Evolutionary conservation across 1,140 invertebrate genomes (phyloP), one percentile per base, ranked within the genome.

Genomic region (Drosophila elegans): DNA sequence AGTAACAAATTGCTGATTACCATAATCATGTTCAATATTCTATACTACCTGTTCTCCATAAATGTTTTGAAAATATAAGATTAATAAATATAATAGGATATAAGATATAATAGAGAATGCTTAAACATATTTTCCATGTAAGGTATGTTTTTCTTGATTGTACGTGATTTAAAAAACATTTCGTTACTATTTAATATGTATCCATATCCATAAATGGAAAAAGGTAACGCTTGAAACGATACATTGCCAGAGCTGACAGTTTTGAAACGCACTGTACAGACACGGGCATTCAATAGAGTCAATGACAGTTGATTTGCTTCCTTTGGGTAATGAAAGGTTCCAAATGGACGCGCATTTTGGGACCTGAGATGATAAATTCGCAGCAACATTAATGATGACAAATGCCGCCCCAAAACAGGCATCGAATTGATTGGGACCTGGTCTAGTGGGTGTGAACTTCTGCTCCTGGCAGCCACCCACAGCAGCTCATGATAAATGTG

Each of bases 281-380:
- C 13, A 21, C 4, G 0, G 27, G 16, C 46, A 59, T 76, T 62
- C 67, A 57, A 54, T 57, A 74, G 48, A 56, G 68, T 61, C 63
- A 52, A 60, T 74, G 56, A 45, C 61, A 59, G 51, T 62, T 63
- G 63, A 74, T 77, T 72, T 84, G 71, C 59, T 79, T 83, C 52
- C 62, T 68, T 56, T 63, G 72, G 53, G 64, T 61, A 83, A 83
- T 84, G 76, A 76, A 84, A 73, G 82, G 81, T 69, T 85, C 63
- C 64, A 71, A 81, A 64, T 74, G 63, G 56, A 71, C 74, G 52
- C 69, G 39, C 45, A 54, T 34, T 42, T 39, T 27, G 42, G 25
- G 51, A 16, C 29, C 48, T 49, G 41, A 27, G 49, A 64, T 85
- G 76, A 85, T 75, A 75, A 75, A 75, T 75, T 63, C 49, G 38